These are phyloP conservation scores for Etheostoma nigrum DNA, from an alignment of 2,797 vertebrate genomes.

Conservation along the genomic window DNA sequence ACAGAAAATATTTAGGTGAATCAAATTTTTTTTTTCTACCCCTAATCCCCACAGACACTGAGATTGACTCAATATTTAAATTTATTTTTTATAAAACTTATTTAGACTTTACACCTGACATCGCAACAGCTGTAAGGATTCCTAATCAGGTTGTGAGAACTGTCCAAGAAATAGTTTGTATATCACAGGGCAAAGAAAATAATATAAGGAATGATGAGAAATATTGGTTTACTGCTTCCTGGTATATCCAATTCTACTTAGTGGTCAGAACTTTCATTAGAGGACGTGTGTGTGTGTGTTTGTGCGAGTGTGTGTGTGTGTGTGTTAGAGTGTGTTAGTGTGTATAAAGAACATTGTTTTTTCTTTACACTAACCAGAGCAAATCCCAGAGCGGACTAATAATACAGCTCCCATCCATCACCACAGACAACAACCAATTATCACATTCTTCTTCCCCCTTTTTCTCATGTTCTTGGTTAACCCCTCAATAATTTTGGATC, in stretches of 20 bases:
- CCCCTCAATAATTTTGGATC: constrained; percentile 56
- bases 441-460: constrained; percentile 74
- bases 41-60: neutral
- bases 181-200: neutral
- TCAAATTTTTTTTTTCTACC: too few species aligned
- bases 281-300: neutral
- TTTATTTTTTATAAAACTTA: neutral
- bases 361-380: constrained; percentile 62
- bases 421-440: constrained; percentile 84
- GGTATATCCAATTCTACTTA: constrained; percentile 23
- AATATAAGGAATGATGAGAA: neutral
- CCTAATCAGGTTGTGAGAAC: constrained; percentile 4
- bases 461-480: constrained; percentile 76
- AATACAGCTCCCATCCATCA: constrained; percentile 83
- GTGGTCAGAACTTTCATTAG: constrained; percentile 35
- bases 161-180: neutral
- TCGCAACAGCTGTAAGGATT: neutral
- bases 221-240: neutral
- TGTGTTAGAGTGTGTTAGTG: neutral
- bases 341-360: constrained; percentile 38
- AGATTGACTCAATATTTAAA: neutral
- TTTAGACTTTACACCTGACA: neutral
- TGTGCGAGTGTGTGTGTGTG: neutral
- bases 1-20: too few species aligned
- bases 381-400: constrained; percentile 73